Evolutionary conservation across 2,888 invertebrate species (phyloP), one percentile per base, ranked within the genome.

Genomic region (Rhabditophanes sp.): DNA sequence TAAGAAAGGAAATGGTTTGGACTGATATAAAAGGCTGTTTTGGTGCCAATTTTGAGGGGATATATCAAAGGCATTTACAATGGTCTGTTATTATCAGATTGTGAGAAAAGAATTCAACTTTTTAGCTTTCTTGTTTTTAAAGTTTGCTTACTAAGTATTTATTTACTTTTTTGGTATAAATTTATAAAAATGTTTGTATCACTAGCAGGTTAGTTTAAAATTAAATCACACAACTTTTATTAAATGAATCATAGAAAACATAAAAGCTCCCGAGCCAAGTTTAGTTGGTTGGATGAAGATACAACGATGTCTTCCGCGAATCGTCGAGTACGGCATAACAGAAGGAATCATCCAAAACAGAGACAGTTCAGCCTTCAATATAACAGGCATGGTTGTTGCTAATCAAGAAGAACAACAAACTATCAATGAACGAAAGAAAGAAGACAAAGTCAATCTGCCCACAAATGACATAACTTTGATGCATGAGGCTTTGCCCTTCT

Each of bases 401-500:
- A 61, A 56, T 9, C 56, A 59, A 26, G 61, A 61, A 36, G 60
- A 61, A 30, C 56, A 56, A 0, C 55, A 54, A 26, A 48, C 46
- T 7, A 9, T n/a, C 9, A 22, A 39, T 6, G 29, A 44, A 4
- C 19, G 33, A 11, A 44, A 50, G 22, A 58, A 59, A 23, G 56
- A 61, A 33, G 61, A 61, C 34, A 61, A 61, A 31, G 60, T 63
- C 11, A 52, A 57, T 26, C 41, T 61, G 7, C 53, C 55, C 5
- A 61, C 57, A 15, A 68, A 57, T 37, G 64, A 63, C 32, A 51
- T 70, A 21, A 83, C 84, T 2, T 74, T 80, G 62, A 85, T 88
- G 76, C 78, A 80, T 50, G 82, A 79, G 16, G 85, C 85, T 19
- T 82, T 90, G 47, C 88, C 90, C 0, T 79, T 83, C 43, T 72